These are phyloP conservation scores for Phoenicopterus ruber DNA, from an alignment of 2,113 vertebrate genomes.

Conservation along the genomic window DNA sequence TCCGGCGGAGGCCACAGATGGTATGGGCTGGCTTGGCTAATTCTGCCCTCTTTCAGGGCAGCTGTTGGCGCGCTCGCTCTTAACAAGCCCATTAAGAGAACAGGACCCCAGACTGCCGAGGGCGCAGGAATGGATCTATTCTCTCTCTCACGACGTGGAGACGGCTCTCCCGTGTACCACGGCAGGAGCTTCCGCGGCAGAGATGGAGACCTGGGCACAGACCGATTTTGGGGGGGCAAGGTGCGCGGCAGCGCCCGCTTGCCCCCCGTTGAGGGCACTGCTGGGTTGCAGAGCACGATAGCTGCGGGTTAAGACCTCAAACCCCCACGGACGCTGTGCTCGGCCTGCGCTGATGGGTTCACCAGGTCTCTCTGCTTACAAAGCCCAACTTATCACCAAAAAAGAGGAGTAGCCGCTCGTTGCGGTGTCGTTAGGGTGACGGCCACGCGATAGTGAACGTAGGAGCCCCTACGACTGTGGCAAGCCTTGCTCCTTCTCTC, in stretches of 20 bases:
- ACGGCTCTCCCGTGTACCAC: background rate
- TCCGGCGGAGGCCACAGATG: constrained; percentile 63
- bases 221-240: background rate
- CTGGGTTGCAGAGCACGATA: fast-evolving
- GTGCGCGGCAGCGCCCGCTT: background rate
- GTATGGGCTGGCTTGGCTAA: constrained; percentile 49
- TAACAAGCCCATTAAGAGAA: constrained; percentile 41
- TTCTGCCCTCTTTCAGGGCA: constrained; percentile 31
- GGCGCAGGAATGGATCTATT: constrained; percentile 24
- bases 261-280: background rate
- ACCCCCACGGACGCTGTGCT: fast-evolving
- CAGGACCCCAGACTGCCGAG: constrained; percentile 15
- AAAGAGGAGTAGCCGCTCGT: background rate
- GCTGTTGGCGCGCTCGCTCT: constrained; percentile 32
- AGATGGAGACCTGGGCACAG: background rate
- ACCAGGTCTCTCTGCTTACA: fast-evolving
- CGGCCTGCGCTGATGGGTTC: background rate
- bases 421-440: background rate
- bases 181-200: background rate
- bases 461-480: fast-evolving
- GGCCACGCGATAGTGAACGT: fast-evolving
- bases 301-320: background rate
- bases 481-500: background rate
- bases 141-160: background rate
- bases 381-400: background rate